Base-by-base conservation (phyloP, 1,140 invertebrate genomes). In the Cheumatopsyche charites region DNA sequence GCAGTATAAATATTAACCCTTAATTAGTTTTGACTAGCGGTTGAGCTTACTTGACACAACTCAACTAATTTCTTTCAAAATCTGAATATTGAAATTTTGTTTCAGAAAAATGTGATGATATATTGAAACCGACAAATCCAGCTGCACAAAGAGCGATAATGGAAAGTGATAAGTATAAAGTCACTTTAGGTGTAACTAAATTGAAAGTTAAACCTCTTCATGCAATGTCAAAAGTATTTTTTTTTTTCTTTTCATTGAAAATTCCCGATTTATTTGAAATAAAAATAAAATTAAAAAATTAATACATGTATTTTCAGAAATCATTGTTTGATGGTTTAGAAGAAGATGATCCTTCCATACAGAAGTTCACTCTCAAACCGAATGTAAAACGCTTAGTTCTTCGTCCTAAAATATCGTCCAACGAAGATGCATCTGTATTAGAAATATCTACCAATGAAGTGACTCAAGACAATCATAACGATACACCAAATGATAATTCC, bases 51-150 rank as follows among this genome's bases (percentile, higher is more conserved):
- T n/a, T n/a, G n/a, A n/a, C n/a, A n/a, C n/a, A n/a, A n/a, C n/a
- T n/a, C n/a, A n/a, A n/a, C n/a, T n/a, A n/a, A n/a, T n/a, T n/a
- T n/a, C n/a, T n/a, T n/a, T n/a, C n/a, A n/a, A n/a, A n/a, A n/a
- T n/a, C n/a, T n/a, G n/a, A 36, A 36, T 3, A 9, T 52, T 47
- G 52, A 58, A 66, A 87, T 84, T 84, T 85, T 45, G 85, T 86
- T 47, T 82, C 58, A 73, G 74, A 87, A 12, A 90, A 90, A 78
- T 81, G 87, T 26, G 90, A 92, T 74, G 89, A 91, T 11, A 12
- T 58, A 0, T 80, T 91, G n/a, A 91, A 91, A 78, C 89, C 91
- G 13, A 89, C 90, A 0, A 92, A 91, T 82, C 86, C 90, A 6
- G 80, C 86, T 5, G 87, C 90, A 11, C 89, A 91, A 78, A 89